phyloP scores from a whole-genome alignment of 2,888 invertebrate species.

The Biston stratarius region DNA sequence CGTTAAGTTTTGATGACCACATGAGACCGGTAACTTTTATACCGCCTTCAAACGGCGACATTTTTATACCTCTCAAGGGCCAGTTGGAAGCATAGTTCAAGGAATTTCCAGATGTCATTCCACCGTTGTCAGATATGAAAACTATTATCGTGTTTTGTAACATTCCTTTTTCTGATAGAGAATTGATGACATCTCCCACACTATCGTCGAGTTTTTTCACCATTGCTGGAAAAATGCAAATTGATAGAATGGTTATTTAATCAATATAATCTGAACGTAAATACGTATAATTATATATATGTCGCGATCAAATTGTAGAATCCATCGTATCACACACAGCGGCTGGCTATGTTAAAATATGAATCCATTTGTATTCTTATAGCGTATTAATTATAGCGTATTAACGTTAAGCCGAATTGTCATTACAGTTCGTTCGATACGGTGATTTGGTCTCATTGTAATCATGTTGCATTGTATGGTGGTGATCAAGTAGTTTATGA shows the following conservation, averaged over 20 bases:
- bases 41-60: slow-evolving; percentile 94
- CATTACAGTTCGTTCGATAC: no score
- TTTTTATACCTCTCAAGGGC: slow-evolving; percentile 92
- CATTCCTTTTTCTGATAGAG: slow-evolving; percentile 89
- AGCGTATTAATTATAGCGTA: no score
- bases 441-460: no score
- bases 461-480: no score
- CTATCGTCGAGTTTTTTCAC: slow-evolving; percentile 94
- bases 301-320: no score
- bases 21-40: slow-evolving; percentile 90
- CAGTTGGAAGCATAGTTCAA: slow-evolving; percentile 92
- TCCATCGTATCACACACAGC: no score
- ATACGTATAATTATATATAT: no score
- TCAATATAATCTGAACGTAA: no score
- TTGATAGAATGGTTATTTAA: background rate
- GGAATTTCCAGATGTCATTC: slow-evolving; percentile 90
- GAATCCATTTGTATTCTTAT: no score
- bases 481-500: no score
- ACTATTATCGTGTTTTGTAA: slow-evolving; percentile 93
- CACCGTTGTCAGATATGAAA: slow-evolving; percentile 96
- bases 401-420: no score
- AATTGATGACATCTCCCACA: slow-evolving; percentile 91
- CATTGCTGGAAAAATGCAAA: slow-evolving; percentile 88
- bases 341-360: no score
- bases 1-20: slow-evolving; percentile 83